These are phyloP conservation scores for Florisuga fusca DNA, from an alignment of 2,797 vertebrate species.

Conservation along the genomic window DNA sequence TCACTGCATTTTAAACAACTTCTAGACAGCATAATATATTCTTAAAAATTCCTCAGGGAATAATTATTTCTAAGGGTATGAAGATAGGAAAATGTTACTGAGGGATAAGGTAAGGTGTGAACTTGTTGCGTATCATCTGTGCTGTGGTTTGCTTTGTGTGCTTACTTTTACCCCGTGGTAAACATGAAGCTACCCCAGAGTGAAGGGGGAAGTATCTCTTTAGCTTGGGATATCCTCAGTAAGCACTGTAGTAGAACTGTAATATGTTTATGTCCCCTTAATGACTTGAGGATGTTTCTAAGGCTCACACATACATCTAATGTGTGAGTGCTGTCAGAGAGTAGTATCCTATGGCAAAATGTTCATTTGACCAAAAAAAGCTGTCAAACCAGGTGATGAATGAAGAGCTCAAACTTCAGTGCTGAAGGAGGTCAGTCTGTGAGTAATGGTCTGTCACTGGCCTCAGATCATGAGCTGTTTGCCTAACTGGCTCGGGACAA, in stretches of 20 bases:
- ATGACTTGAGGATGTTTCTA: not conserved
- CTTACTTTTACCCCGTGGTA: not conserved
- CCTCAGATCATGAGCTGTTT: slow-evolving; percentile 51
- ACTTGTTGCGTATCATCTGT: not conserved
- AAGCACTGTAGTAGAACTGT: not conserved
- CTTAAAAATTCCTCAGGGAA: not conserved
- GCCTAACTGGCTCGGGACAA: slow-evolving; percentile 14
- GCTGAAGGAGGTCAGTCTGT: slow-evolving; percentile 11
- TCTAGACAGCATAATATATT: not conserved
- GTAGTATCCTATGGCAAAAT: not conserved
- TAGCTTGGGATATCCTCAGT: not conserved
- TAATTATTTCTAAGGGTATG: not conserved
- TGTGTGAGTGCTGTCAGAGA: not conserved
- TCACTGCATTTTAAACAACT: not conserved
- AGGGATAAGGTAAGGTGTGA: not conserved
- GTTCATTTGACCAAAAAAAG: not conserved
- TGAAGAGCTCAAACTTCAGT: not conserved
- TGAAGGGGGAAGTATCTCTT: not conserved
- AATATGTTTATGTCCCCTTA: not conserved
- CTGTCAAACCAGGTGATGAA: not conserved
- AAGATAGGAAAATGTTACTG: not conserved
- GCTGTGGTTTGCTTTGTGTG: slow-evolving; percentile 18
- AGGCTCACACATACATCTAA: not conserved
- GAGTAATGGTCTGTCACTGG: slow-evolving; percentile 45
- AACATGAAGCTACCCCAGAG: not conserved